Base-by-base conservation (phyloP, 2,113 vertebrate genomes). In the Tautogolabrus adspersus region DNA sequence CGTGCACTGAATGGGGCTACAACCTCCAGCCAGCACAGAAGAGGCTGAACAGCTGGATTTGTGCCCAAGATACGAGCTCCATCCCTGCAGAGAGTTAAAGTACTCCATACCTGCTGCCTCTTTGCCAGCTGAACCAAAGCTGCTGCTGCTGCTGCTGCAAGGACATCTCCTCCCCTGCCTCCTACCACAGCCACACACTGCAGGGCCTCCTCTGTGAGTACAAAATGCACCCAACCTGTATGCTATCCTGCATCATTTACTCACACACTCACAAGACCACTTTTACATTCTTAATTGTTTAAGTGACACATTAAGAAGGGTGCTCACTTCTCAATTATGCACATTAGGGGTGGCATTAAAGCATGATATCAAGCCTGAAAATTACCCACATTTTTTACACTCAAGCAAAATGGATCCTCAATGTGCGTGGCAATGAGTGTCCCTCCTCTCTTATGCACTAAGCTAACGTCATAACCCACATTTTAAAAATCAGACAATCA, bases 331-430 rank as follows among this genome's bases (percentile, higher is more conserved):
- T 42, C 10, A 44, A 42, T 59, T 34, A 11, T 59, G 56, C 38
- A 63, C 44, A 26, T 59, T 11, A 52, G 9, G 30, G 11, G 1
- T 2, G 37, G 63, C 8, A 34, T 22, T n/a, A 66, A 72, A 30
- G 1, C 49, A 63, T 18, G 37, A 40, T 57, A 51, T 12, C 42
- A 69, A n/a, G 21, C 37, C 11, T 22, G 21, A 58, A 63, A 66
- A 59, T 51, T 30, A 19, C 15, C 51, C 21, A 8, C 12, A 59
- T 62, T 62, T 78, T 34, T 55, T 66, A 68, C 59, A 81, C 62
- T 58, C 7, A 26, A 19, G 71, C 75, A 85, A 87, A 86, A 91
- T 82, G 85, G 83, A 86, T 79, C 78, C 87, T 73, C 59, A 22
- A 54, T 64, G 70, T 60, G 76, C 72, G 9, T 71, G 54, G 22